phyloP scores from a whole-genome alignment of 1,140 invertebrate species.

The Pantala flavescens region DNA sequence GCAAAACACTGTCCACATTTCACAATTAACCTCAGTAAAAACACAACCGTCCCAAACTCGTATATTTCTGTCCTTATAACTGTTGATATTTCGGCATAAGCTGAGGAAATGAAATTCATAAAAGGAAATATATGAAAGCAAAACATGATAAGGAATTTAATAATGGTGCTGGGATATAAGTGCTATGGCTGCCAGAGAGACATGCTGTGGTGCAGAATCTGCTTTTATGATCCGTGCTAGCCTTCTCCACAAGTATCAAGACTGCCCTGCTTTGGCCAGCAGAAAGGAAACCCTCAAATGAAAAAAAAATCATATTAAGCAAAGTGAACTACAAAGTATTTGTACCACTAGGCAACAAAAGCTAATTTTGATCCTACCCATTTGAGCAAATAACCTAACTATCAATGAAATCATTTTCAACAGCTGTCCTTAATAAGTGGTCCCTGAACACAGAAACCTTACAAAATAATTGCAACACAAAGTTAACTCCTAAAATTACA shows the following conservation, averaged over 20 bases:
- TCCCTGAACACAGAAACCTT: not conserved
- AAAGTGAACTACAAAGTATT: not conserved
- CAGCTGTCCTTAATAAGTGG: not conserved
- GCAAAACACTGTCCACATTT: not conserved
- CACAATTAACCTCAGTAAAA: not conserved
- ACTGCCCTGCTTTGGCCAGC: not conserved
- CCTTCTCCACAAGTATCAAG: not conserved
- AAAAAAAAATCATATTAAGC: not conserved
- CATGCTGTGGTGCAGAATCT: not conserved
- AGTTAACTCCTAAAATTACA: not conserved
- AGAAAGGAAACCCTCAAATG: slow-evolving; percentile 9
- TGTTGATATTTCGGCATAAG: not conserved
- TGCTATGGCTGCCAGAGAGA: not conserved
- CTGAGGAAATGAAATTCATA: not conserved
- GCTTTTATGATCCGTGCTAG: not conserved
- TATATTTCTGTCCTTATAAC: not conserved
- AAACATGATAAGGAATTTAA: not conserved
- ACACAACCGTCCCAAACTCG: not conserved
- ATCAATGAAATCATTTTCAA: not conserved
- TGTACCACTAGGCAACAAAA: not conserved
- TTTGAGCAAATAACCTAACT: not conserved
- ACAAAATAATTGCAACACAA: not conserved
- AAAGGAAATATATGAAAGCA: not conserved
- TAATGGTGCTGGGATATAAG: not conserved
- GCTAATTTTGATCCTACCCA: not conserved